Base-by-base conservation (phyloP, 2,888 invertebrate species). In the Cacoxenus indagator region DNA sequence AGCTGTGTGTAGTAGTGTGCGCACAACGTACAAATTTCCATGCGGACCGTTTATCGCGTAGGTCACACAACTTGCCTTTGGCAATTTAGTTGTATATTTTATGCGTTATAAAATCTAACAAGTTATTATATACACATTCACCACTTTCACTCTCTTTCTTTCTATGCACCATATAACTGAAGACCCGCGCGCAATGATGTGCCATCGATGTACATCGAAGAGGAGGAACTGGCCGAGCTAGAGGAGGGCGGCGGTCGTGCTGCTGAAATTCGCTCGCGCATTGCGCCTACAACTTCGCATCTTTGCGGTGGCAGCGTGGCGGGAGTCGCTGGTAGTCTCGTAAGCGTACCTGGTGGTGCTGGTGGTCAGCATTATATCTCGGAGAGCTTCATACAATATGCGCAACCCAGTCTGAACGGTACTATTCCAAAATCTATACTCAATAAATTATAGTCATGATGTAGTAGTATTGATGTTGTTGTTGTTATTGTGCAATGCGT, bases 401-500 rank as follows among this genome's bases (percentile, higher is more conserved):
- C 88, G 69, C 88, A 88, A 78, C 88, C 88, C 75, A 88, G 88
- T 77, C 83, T 88, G 80, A 88, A 89, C 84, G 88, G 88, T 88
- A 88, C 86, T 82, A 88, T 87, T 83, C 86, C 86, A 81, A 85
- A 84, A 82, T 85, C 87, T 71, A 86, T 88, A 79, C 81, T 86
- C 77, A 86, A 86, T 76, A 86, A 83, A 84, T 77, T 88, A 76
- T 87, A 87, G 82, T 75, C 22, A 22, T 37, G 37, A 11, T 37
- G 37, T 37, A 37, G 1, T 37, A 11, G 37, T 37, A 37, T 8
- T 5, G 37, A 14, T 37, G 14, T 8, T 37, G 9, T 8, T 37
- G 14, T 8, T 37, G 37, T 37, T 37, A 1, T 37, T 37, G 14
- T 37, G 5, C 37, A 37, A 31, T 31, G 1, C 31, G 31, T 31